Percentiles rank a stretch among this genome's conserved stretches.
Evolutionary conservation across 2,797 vertebrate species (phyloP).

Genomic region (Fistularia tabacaria): DNA sequence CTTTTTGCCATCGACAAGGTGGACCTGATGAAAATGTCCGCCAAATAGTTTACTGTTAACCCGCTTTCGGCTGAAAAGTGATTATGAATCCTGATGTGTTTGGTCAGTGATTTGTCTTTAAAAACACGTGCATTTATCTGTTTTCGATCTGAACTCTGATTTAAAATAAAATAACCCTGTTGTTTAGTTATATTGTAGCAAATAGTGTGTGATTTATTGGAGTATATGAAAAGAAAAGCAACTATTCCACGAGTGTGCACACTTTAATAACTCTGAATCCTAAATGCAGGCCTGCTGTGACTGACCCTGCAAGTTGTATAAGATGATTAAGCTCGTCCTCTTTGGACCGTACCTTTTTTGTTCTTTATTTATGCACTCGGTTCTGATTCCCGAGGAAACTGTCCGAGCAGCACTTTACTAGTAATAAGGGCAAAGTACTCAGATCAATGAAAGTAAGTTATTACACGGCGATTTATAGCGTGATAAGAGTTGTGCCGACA

Average conservation of each 20-base stretch:
- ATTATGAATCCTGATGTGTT: slow-evolving; percentile 9
- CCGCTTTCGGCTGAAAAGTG: slow-evolving; percentile 1
- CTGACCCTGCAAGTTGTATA: neutral
- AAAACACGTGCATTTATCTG: no score
- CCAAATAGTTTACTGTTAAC: slow-evolving; percentile 40
- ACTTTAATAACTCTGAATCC: neutral
- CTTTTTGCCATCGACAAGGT: slow-evolving; percentile 76
- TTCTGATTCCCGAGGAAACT: neutral
- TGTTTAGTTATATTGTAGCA: neutral
- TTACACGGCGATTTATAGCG: neutral
- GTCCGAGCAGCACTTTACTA: neutral
- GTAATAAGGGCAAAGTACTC: slow-evolving; percentile 4
- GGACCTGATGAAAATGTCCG: slow-evolving; percentile 61
- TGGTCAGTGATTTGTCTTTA: neutral
- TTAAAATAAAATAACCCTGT: neutral
- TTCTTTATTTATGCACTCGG: neutral
- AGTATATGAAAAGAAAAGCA: neutral
- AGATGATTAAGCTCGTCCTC: neutral
- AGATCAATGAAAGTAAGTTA: neutral
- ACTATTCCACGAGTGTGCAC: neutral
- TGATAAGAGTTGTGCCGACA: neutral
- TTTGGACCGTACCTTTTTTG: neutral
- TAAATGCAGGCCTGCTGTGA: neutral
- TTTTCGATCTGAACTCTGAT: neutral
- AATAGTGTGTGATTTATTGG: neutral